Evolutionary conservation across 2,113 vertebrate genomes (phyloP).

Genomic region (Caloenas nicobarica): DNA sequence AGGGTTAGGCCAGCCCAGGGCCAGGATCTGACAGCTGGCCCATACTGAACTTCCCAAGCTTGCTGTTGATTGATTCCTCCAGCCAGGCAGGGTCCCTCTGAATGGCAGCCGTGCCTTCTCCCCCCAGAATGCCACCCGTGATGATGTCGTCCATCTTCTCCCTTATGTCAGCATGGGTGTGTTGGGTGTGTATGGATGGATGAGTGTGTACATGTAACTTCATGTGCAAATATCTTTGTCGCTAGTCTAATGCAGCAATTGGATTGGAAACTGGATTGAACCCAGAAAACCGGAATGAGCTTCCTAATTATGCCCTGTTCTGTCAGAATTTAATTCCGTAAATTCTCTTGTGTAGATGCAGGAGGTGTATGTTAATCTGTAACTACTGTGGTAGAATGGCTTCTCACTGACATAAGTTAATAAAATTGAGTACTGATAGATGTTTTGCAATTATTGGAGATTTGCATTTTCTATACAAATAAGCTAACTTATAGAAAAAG

Average conservation of each 20-base stretch:
- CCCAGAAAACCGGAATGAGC: background rate
- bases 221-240: background rate
- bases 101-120: background rate
- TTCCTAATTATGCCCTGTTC: background rate
- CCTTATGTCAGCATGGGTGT: background rate
- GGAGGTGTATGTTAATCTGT: background rate
- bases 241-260: background rate
- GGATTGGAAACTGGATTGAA: background rate
- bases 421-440: background rate
- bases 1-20: background rate
- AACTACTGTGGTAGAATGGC: background rate
- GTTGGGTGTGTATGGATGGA: fast-evolving
- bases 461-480: background rate
- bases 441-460: background rate
- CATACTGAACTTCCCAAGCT: background rate
- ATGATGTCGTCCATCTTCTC: background rate
- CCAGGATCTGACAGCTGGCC: background rate
- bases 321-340: background rate
- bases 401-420: background rate
- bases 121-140: background rate
- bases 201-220: fast-evolving
- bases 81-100: background rate
- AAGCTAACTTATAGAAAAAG: background rate
- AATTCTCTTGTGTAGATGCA: background rate
- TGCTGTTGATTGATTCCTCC: background rate